Base-by-base conservation (phyloP, 1,140 invertebrate genomes). In the Lutraria rhynchaena region DNA sequence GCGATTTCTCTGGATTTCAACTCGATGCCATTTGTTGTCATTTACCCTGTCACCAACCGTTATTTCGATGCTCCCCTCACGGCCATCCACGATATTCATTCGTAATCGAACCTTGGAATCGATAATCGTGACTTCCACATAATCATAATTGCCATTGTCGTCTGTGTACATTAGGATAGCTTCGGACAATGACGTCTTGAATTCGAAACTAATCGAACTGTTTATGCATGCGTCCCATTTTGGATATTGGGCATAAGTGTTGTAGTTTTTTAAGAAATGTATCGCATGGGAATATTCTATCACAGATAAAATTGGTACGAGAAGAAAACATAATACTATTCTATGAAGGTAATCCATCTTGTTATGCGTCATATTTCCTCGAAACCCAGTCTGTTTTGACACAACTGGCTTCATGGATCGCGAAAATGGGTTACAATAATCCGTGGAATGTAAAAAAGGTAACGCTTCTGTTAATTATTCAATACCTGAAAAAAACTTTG, bases 211-310 rank as follows among this genome's bases (percentile, higher is more conserved):
- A 24, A 92, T 71, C 9, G 88, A 87, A 9, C 88, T 86, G 81
- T 91, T 91, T 22, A 71, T 80, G 73, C 90, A 92, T 5, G 89
- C 89, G 70, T 91, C 83, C 90, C 90, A 92, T 75, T 85, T 87
- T 27, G 90, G 89, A 80, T 83, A 92, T 44, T 77, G 85, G 22
- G 90, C 89, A 77, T 85, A 91, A 1, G 85, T 85, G 31, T 75
- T 81, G 2, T 44, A 31, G 13, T 69, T 67, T 31, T 86, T 84
- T n/a, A 70, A 61, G 33, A 87, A 87, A 27, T 73, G 44, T 22
- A 87, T 31, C 0, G 81, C 74, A 22, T 83, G 22, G 22, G 41
- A 67, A 2, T 3, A 17, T 29, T 67, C 33, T 67, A 67, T 67
- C 63, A 67, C 63, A 67, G 63, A 67, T 24, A 67, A 49, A 29